phyloP scores from a whole-genome alignment of 2,797 vertebrate genomes.

The Typhlichthys subterraneus region DNA sequence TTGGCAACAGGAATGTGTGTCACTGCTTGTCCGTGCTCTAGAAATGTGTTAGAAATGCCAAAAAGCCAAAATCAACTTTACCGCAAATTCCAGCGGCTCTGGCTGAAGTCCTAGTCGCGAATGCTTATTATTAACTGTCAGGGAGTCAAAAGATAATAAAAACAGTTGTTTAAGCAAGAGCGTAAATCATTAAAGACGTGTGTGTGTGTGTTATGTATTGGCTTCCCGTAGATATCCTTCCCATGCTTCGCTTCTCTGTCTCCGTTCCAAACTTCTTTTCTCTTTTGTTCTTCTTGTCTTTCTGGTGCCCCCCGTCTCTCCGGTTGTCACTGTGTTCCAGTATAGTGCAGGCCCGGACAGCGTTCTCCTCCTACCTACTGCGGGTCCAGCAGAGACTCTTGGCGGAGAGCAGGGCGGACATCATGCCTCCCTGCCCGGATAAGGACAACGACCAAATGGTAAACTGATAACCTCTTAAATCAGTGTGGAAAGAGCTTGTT shows the following conservation, averaged over 20 bases:
- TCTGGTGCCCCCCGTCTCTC: conserved; percentile 1
- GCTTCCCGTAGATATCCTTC: conserved; percentile 9
- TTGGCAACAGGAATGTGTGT: conserved; percentile 34
- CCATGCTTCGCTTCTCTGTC: conserved; percentile 12
- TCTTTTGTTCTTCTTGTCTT: neutral
- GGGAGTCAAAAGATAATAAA: conserved; percentile 4
- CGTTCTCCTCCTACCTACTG: conserved; percentile 93
- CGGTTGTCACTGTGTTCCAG: conserved; percentile 64
- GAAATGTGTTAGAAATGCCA: conserved; percentile 28
- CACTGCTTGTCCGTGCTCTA: conserved; percentile 21
- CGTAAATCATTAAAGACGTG: neutral
- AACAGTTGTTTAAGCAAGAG: neutral
- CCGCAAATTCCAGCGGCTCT: conserved; percentile 19
- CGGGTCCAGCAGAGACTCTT: conserved; percentile 89
- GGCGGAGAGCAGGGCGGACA: conserved; percentile 78
- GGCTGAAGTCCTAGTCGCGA: conserved; percentile 9
- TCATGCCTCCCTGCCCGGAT: conserved; percentile 79
- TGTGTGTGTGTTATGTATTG: conserved; percentile 1
- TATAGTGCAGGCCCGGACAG: conserved; percentile 92
- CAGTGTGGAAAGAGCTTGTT: neutral
- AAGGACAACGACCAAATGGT: conserved; percentile 95
- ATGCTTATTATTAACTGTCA: conserved; percentile 27
- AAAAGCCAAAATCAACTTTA: conserved; percentile 13
- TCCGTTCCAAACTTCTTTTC: conserved; percentile 12
- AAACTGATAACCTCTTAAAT: conserved; percentile 21